Conservation (phyloP, 2,888 invertebrate species). For the Volucella inanis region DNA sequence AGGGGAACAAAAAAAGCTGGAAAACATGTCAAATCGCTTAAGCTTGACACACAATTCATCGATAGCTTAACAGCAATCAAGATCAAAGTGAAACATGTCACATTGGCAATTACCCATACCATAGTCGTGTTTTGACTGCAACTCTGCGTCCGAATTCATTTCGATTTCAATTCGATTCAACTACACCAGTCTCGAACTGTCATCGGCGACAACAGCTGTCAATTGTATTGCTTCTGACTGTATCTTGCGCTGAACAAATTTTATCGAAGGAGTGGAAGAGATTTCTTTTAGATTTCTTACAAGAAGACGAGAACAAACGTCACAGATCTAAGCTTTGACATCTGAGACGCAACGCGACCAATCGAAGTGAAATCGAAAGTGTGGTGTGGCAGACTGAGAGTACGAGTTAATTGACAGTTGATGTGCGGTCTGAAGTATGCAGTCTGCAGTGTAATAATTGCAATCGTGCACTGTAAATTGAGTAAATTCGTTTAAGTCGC, state of each 20-base stretch:
- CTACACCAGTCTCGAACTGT: constrained; percentile 44
- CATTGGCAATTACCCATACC: constrained; percentile 49
- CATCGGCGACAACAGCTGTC: constrained; percentile 49
- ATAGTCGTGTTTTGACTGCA: not conserved
- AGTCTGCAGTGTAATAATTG: constrained; percentile 42
- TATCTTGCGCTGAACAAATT: constrained; percentile 24
- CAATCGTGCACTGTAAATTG: constrained; percentile 48
- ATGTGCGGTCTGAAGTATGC: too few species aligned
- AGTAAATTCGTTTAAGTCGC: constrained; percentile 51
- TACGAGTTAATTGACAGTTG: constrained; percentile 28
- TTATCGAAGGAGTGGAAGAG: constrained; percentile 49
- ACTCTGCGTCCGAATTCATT: constrained; percentile 45
- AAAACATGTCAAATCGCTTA: constrained; percentile 60
- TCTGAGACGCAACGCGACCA: not conserved
- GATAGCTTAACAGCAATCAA: constrained; percentile 55
- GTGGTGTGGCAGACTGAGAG: not conserved
- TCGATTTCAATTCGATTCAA: constrained; percentile 16
- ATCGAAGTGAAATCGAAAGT: constrained; percentile 46
- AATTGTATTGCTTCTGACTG: not conserved
- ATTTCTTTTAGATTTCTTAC: not conserved
- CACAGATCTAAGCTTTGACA: not conserved
- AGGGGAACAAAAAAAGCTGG: not conserved
- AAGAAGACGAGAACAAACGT: constrained; percentile 23
- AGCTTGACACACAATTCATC: constrained; percentile 60
- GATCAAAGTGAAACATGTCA: constrained; percentile 65